Evolutionary conservation across 2,113 vertebrate genomes (phyloP), one percentile per base, ranked within the genome.

Genomic region (Podarcis raffonei): DNA sequence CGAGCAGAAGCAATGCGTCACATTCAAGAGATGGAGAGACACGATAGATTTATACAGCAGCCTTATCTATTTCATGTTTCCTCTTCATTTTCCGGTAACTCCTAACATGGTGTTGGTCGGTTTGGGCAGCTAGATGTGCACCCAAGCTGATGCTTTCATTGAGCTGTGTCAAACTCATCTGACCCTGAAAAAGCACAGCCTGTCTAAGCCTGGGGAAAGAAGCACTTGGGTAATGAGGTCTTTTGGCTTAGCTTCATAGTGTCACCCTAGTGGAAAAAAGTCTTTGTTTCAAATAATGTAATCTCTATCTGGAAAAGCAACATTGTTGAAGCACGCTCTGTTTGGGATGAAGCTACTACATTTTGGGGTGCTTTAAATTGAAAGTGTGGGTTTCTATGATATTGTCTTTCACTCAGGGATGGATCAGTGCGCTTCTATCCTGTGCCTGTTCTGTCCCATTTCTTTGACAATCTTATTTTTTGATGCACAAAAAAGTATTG

Each of bases 201-300:
- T 32, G 77, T 66, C 74, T 66, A 11, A 77, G 57, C 75, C 59
- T 48, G 59, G 6, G 59, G 59, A 13, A 68, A n/a, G 37, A 69
- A n/a, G 75, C 85, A 71, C 30, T 37, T 32, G 65, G 76, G 42
- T 80, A 71, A 87, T 87, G 74, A 80, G 65, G 76, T 57, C 65
- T 53, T 37, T 35, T 18, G 65, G 85, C n/a, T 80, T 77, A 71
- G 18, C n/a, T 79, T 18, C 65, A 25, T 7, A 4, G 30, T 57
- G 76, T 57, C 39, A 53, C 35, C 12, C 25, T 6, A 12, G 12
- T 35, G 74, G n/a, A 87, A 71, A 71, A 69, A 69, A 3, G 12
- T 53, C 66, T 87, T 87, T 42, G n/a, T 80, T 87, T 80, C 42
- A 32, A 42, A 69, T 57, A 80, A 71, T 71, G 37, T 12, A 80